These are phyloP conservation scores for Anser cygnoides DNA, from an alignment of 2,113 vertebrate species.

Conservation along the genomic window DNA sequence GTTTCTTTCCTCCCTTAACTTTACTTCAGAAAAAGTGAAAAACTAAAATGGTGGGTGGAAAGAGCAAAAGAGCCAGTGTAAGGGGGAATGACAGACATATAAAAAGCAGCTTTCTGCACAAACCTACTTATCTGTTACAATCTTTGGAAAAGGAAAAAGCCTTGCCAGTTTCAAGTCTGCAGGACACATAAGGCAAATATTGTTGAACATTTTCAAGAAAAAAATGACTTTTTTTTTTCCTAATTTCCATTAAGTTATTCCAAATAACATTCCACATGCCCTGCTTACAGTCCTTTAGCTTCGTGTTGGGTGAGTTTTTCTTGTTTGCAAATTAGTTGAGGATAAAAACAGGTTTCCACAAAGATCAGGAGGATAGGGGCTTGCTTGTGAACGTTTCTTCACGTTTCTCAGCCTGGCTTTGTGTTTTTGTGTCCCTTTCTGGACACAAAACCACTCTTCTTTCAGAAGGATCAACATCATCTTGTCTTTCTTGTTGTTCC, in stretches of 20 bases:
- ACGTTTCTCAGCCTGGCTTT: neutral
- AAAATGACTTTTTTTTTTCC: neutral
- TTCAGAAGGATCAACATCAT: neutral
- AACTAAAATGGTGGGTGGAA: neutral
- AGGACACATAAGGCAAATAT: neutral
- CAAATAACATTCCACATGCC: neutral
- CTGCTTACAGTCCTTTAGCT: neutral
- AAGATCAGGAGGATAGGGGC: neutral
- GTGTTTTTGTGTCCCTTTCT: neutral
- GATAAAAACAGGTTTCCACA: neutral
- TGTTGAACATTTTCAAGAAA: neutral
- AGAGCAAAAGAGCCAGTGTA: neutral
- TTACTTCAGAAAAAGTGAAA: neutral
- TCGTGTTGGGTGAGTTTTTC: neutral
- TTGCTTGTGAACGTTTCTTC: neutral
- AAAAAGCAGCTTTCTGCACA: neutral
- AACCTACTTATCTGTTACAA: neutral
- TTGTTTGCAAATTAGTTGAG: neutral
- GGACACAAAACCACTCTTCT: accelerated
- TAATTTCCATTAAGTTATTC: neutral
- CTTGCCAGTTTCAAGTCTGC: neutral
- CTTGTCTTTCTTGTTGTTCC: neutral
- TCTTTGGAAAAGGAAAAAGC: neutral
- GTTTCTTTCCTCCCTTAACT: neutral
- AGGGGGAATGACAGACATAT: neutral